Percentiles rank a stretch among this genome's conserved stretches.
Conservation (phyloP, 2,113 vertebrate species). For the Catagonus wagneri region DNA sequence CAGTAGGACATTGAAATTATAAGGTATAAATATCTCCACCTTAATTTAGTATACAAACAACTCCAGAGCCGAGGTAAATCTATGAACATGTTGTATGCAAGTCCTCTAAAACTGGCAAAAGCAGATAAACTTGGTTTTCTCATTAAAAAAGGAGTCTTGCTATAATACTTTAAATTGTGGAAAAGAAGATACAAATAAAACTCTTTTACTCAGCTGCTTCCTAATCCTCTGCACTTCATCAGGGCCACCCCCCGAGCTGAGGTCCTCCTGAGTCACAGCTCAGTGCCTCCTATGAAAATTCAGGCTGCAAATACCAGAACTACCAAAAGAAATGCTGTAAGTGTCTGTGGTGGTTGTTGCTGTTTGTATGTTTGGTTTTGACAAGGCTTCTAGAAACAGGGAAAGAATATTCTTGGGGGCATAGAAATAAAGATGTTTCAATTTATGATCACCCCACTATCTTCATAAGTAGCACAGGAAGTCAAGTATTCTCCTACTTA, state of each 20-base stretch:
- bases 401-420: background rate
- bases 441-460: background rate
- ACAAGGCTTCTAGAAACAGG: background rate
- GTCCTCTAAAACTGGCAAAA: conserved; percentile 20
- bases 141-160: background rate
- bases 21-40: conserved; percentile 40
- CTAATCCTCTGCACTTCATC: background rate
- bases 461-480: background rate
- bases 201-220: background rate
- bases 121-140: conserved; percentile 16
- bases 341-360: background rate
- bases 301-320: background rate
- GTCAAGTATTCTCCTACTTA: background rate
- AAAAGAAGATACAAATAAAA: conserved; percentile 48
- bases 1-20: conserved; percentile 47
- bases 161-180: conserved; percentile 39
- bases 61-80: conserved; percentile 43
- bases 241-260: background rate
- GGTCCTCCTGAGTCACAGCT: background rate
- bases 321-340: background rate
- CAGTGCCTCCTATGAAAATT: background rate
- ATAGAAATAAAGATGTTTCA: conserved; percentile 1
- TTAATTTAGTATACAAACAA: conserved; percentile 50
- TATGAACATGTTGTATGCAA: background rate
- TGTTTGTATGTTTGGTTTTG: background rate